Evolutionary conservation across 2,797 vertebrate species (phyloP).

Genomic region (Hemibagrus guttatus): DNA sequence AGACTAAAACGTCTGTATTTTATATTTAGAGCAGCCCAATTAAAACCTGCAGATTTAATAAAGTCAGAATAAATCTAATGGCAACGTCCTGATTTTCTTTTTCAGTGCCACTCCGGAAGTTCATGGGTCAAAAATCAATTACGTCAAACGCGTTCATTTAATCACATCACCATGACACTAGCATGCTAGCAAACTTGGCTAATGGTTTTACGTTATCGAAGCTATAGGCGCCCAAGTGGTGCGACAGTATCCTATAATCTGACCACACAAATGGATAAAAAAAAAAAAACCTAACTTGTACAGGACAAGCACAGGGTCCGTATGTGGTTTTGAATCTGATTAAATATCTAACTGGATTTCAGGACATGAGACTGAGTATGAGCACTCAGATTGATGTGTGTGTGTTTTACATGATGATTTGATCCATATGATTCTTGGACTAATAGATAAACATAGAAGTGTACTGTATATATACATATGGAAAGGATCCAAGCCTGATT

Average conservation of each 20-base stretch:
- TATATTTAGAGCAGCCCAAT: constrained; percentile 16
- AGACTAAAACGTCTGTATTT: constrained; percentile 3
- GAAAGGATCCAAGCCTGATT: neutral
- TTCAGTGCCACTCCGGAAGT: neutral
- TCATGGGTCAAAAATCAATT: neutral
- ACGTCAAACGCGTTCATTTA: neutral
- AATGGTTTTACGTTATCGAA: neutral
- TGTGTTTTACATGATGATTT: neutral
- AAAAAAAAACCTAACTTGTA: neutral
- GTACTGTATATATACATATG: neutral
- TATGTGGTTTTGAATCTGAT: neutral
- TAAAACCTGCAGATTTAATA: neutral
- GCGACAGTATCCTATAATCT: neutral
- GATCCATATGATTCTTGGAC: neutral
- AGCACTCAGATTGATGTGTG: neutral
- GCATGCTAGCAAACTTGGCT: neutral
- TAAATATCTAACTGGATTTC: neutral
- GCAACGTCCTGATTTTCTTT: neutral
- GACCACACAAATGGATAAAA: neutral
- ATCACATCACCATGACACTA: neutral
- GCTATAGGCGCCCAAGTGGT: neutral
- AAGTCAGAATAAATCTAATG: neutral
- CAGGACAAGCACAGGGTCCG: neutral
- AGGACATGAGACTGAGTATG: neutral
- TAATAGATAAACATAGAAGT: neutral